Base-by-base conservation (phyloP, 2,113 vertebrate genomes). In the Rhabdornis inornatus region DNA sequence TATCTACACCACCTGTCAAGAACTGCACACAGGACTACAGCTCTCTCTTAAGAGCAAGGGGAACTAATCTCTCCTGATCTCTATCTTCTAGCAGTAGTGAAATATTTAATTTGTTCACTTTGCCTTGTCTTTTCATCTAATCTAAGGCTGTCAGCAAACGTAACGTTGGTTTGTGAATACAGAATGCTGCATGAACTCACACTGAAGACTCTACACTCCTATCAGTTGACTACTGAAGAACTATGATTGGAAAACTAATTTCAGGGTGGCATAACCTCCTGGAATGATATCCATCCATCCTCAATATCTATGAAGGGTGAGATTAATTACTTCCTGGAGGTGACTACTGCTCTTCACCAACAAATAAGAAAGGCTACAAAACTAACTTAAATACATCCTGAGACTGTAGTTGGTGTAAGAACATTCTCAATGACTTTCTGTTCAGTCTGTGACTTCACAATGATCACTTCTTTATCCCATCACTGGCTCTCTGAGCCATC, bases 61-160 rank as follows among this genome's bases (percentile, higher is more conserved):
- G 55, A 94, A 45, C 64, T 68, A 66, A 93, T 86, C 55, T 82
- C 13, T 78, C 47, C 60, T 42, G 72, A 93, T 90, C 64, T 87
- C 0, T 87, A 49, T 64, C 77, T 96, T 83, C 56, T 44, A 83
- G 50, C 13, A 81, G 56, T 3, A 60, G 64, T 56, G 83, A 74
- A 94, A 74, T 90, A 88, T 83, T 90, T 75, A 24, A 88, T 90
- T 90, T 83, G 52, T 81, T 95, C 88, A 49, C 60, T 95, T 86
- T 88, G 35, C 40, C 50, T 63, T 86, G 82, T 86, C 75, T 90
- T 87, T 94, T 77, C 47, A 60, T 81, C 80, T 96, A 76, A 90
- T 83, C 72, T 88, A 52, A 75, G 21, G 49, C 56, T 89, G 92
- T 68, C 85, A 64, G 47, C 35, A 93, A 75, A 81, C 2, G 20